Base-by-base conservation (phyloP, 2,888 invertebrate species). In the Willowsia nigromaculata region DNA sequence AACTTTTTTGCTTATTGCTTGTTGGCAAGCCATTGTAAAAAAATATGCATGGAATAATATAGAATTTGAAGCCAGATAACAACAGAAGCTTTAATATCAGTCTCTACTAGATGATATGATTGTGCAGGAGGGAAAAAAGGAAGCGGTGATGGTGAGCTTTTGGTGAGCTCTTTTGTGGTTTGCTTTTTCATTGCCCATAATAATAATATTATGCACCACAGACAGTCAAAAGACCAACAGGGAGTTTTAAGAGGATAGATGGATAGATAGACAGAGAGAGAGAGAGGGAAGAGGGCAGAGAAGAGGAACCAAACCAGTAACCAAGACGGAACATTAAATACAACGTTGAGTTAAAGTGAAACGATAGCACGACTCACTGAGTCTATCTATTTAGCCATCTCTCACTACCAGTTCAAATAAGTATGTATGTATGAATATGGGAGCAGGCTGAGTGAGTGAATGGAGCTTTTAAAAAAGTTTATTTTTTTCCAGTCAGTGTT, bases 161-260 rank as follows among this genome's bases (percentile, higher is more conserved):
- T 68, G 33, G 30, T 33, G 15, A 25, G 71, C 40, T 22, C 37
- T 71, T 71, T 71, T 71, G 71, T 71, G 71, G 71, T 37, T 71
- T 40, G 40, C 22, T 71, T 71, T 68, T 71, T 71, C 71, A 71
- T 71, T 71, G 71, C 71, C 71, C 40, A 40, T 71, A 71, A 71
- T 71, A 71, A 71, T 71, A 71, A 71, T 40, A 71, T n/a, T 71
- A 62, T 43, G 71, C 30, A 65, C 65, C 65, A 65, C 37, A 65
- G 13, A 71, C 22, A 71, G 71, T 37, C 22, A 71, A 40, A 40
- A 65, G 30, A 37, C 65, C 65, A 65, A 62, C 25, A 33, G 65
- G 37, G 65, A 65, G 65, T 33, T 65, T 33, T 65, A 37, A 65
- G n/a, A 65, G 18, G 18, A 65, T 62, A 27, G 22, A 62, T 33